Evolutionary conservation across 2,888 invertebrate genomes (phyloP), one percentile per base, ranked within the genome.

Genomic region (Sepiola atlantica): DNA sequence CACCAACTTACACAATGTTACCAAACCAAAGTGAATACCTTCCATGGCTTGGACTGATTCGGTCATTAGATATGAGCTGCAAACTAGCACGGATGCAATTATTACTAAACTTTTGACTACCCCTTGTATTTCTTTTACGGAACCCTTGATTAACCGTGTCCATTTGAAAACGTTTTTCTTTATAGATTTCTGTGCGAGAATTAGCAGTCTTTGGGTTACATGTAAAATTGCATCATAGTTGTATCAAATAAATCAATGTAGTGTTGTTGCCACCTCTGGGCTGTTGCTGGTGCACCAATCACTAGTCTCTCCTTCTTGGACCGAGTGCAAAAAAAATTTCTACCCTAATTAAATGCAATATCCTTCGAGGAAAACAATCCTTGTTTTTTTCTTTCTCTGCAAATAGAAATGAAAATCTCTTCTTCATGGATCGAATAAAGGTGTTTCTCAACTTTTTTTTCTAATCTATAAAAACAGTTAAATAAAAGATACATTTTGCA

Each of bases 371-470:
- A 61, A 28, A 61, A 28, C 28, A 61, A 61, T 57, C 24, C 24
- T 57, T 57, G 57, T 57, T 57, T 57, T 57, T 57, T 8, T 14
- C n/a, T 77, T 16, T 32, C 3, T 77, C 77, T 77, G 14, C 77
- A 77, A 45, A 45, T 45, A 45, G 32, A 32, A 77, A 20, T 77
- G 77, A 18, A 77, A 18, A 77, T 77, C 77, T 77, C 2, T 32
- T 77, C 77, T 77, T 77, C 77, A 77, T 77, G 77, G 77, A 77
- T n/a, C 77, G n/a, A 77, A n/a, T n/a, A n/a, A 77, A 14, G n/a
- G n/a, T 77, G 8, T n/a, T n/a, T n/a, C n/a, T n/a, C n/a, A 10
- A 10, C 45, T 77, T n/a, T 16, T 77, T n/a, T 28, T 61, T 21
- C 8, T 21, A 8, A 21, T 61, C 45, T n/a, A 77, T 77, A 77